These are phyloP conservation scores for Chalcis sispes DNA, from an alignment of 2,888 invertebrate species.

Conservation along the genomic window DNA sequence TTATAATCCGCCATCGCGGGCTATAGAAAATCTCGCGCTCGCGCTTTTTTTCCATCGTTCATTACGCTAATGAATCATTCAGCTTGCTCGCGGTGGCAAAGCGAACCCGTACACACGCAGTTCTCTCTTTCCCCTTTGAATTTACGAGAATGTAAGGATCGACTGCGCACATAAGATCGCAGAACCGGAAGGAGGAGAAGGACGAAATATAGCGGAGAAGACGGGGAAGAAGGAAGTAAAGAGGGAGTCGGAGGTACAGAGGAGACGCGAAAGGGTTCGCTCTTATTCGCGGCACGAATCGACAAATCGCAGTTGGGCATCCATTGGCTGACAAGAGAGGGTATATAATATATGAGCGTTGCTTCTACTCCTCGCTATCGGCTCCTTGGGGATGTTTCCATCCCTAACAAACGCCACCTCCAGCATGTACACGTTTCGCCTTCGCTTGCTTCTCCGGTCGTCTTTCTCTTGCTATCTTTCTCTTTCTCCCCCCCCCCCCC, in stretches of 20 bases:
- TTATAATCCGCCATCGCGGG: neutral
- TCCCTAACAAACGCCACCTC: conserved; percentile 72
- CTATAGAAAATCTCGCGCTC: neutral
- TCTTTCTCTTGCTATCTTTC: conserved; percentile 52
- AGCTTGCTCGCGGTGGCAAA: neutral
- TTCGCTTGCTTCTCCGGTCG: conserved; percentile 4
- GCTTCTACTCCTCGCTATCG: conserved; percentile 72
- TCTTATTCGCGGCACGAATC: conserved; percentile 57
- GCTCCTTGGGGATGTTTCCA: conserved; percentile 74
- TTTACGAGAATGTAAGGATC: conserved; percentile 32
- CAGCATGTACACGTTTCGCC: conserved; percentile 31
- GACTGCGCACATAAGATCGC: conserved; percentile 29
- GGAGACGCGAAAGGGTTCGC: too few species aligned
- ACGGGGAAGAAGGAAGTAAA: too few species aligned
- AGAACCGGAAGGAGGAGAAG: neutral
- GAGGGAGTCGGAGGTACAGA: too few species aligned
- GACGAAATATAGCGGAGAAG: neutral
- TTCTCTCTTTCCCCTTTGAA: neutral
- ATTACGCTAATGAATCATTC: conserved; percentile 56
- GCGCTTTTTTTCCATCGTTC: conserved; percentile 30
- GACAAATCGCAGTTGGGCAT: conserved; percentile 68
- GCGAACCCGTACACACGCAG: neutral
- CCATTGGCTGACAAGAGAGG: conserved; percentile 59
- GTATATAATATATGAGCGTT: too few species aligned
- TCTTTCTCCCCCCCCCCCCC: neutral